These are phyloP conservation scores for Nebria salina DNA, from an alignment of 2,888 invertebrate genomes.

Conservation along the genomic window DNA sequence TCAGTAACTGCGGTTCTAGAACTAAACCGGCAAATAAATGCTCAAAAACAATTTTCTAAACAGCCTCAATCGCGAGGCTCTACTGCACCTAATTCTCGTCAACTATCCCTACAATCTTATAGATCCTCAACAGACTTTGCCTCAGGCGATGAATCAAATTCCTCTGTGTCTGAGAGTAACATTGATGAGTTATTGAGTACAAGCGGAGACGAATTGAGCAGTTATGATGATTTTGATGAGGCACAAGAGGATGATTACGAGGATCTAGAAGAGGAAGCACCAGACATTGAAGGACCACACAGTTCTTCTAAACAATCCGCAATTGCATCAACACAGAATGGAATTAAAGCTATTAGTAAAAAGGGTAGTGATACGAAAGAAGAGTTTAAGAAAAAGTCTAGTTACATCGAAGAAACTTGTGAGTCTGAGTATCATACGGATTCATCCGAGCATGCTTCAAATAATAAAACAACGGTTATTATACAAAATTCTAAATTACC, in stretches of 20 bases:
- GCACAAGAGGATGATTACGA: slow-evolving; percentile 62
- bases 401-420: slow-evolving; percentile 57
- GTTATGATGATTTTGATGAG: slow-evolving; percentile 57
- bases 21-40: slow-evolving; percentile 39
- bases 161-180: slow-evolving; percentile 62
- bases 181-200: slow-evolving; percentile 60
- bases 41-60: slow-evolving; percentile 7
- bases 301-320: slow-evolving; percentile 32
- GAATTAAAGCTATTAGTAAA: slow-evolving; percentile 12
- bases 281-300: slow-evolving; percentile 58
- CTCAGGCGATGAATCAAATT: slow-evolving; percentile 56
- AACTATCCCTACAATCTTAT: slow-evolving; percentile 27
- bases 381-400: slow-evolving; percentile 47
- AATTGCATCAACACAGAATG: slow-evolving; percentile 4
- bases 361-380: slow-evolving; percentile 26
- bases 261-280: slow-evolving; percentile 64
- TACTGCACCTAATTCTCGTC: neutral
- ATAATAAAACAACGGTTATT: neutral
- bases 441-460: slow-evolving; percentile 50
- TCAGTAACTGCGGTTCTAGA: slow-evolving; percentile 52
- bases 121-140: slow-evolving; percentile 23
- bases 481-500: slow-evolving; percentile 13
- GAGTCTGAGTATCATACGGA: slow-evolving; percentile 55
- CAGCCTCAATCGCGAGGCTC: neutral
- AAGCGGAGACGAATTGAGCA: slow-evolving; percentile 54